Percentiles rank a stretch among this genome's conserved stretches.
phyloP scores from a whole-genome alignment of 2,888 invertebrate species.

The Andrena fulva region DNA sequence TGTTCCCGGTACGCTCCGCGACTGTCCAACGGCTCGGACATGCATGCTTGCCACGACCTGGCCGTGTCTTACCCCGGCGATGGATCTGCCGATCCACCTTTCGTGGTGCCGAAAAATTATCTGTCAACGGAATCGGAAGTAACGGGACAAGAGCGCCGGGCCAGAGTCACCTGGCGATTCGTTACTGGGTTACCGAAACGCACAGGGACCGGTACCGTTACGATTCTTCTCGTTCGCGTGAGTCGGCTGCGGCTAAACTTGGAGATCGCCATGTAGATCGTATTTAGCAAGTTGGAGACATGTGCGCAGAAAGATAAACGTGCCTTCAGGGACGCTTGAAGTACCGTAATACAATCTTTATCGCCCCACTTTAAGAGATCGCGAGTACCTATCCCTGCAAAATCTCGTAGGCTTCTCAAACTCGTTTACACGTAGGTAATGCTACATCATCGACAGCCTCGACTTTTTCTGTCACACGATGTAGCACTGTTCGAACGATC shows the following conservation, averaged over 20 bases:
- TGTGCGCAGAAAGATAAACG: too few relatives aligned
- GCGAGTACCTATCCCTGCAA: too few relatives aligned
- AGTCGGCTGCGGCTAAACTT: neutral
- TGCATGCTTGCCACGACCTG: neutral
- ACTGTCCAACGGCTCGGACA: neutral
- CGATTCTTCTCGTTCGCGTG: neutral
- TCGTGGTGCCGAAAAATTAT: slow-evolving; percentile 28
- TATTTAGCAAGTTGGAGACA: too few relatives aligned
- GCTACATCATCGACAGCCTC: neutral
- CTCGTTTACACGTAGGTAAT: neutral
- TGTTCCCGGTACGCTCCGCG: slow-evolving; percentile 38
- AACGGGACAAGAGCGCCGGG: neutral
- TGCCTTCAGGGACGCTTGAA: too few relatives aligned
- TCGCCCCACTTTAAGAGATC: too few relatives aligned
- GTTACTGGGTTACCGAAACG: neutral
- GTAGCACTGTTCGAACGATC: neutral
- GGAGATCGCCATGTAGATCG: too few relatives aligned
- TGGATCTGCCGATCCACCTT: slow-evolving; percentile 7
- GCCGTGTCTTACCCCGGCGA: neutral
- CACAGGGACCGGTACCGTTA: neutral
- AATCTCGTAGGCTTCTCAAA: too few relatives aligned
- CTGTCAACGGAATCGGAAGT: slow-evolving; percentile 9
- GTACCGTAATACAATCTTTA: too few relatives aligned
- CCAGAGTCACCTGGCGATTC: slow-evolving; percentile 5
- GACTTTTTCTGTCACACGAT: too few relatives aligned